Conservation (phyloP, 2,888 invertebrate genomes). For the Thera britannica region DNA sequence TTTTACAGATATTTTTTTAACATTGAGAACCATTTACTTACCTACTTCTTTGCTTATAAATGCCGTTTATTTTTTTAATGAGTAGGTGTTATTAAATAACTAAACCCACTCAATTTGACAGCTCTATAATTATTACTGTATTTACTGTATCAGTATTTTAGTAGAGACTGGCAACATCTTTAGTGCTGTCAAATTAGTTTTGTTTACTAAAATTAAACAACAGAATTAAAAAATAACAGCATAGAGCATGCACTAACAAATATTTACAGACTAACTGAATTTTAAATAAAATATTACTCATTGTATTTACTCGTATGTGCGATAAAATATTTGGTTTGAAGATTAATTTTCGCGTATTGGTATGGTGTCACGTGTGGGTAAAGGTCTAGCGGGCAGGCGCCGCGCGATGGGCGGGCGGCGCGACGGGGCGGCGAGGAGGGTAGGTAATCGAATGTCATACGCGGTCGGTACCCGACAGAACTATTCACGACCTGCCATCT, state of each 20-base stretch:
- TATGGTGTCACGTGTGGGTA: slow-evolving; percentile 30
- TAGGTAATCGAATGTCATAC: slow-evolving; percentile 80
- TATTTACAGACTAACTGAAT: too few relatives aligned
- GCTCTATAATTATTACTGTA: too few relatives aligned
- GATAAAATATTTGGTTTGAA: slow-evolving; percentile 26
- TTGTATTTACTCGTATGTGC: neutral
- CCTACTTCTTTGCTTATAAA: neutral
- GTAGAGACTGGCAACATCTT: too few relatives aligned
- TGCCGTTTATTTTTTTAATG: too few relatives aligned
- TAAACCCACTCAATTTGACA: too few relatives aligned
- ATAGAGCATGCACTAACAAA: too few relatives aligned
- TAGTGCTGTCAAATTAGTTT: too few relatives aligned
- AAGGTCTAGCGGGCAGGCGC: slow-evolving; percentile 30
- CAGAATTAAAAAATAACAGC: too few relatives aligned
- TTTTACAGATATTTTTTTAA: neutral
- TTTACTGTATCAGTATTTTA: too few relatives aligned
- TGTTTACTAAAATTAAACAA: too few relatives aligned
- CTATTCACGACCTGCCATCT: slow-evolving; percentile 70
- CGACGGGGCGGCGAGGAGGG: slow-evolving; percentile 24
- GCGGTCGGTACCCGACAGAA: slow-evolving; percentile 72
- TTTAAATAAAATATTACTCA: too few relatives aligned
- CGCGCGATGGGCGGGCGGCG: neutral
- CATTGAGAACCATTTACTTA: neutral
- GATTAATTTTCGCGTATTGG: slow-evolving; percentile 42
- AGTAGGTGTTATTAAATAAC: too few relatives aligned